Evolutionary conservation across 2,888 invertebrate genomes (phyloP), one percentile per base, ranked within the genome.

Genomic region (Amphipyra tragopoginis): DNA sequence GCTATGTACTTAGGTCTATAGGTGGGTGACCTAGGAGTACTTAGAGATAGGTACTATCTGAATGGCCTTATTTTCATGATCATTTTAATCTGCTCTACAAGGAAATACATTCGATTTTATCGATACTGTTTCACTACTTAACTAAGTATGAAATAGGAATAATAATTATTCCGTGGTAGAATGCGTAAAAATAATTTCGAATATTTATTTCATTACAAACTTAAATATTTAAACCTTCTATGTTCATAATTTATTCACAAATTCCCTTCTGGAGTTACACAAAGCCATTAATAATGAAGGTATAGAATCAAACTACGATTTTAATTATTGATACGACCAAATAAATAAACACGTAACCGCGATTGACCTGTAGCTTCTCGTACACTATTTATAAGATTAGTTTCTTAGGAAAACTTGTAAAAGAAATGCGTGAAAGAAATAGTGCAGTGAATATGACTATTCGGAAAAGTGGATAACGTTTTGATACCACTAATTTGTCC

Each of bases 281-380:
- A 49, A 49, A 60, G 39, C 3, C 10, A 29, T 51, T 15, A 34
- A 39, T 60, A 61, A 42, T 38, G n/a, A 8, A 47, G 47, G n/a
- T 5, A 11, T 34, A 39, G 38, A 51, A 75, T 45, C 13, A 50
- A 48, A 59, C 0, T 14, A 44, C 10, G 45, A 11, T 64, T 59
- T 47, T 21, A 60, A 47, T 45, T 49, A 65, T 58, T 39, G 40
- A 71, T 42, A 62, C 26, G 43, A 38, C 13, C 39, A 63, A 65
- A 69, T 61, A 63, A 65, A 69, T 61, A 58, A 60, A 51, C 42
- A 69, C 14, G 51, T 49, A 64, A 49, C n/a, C 21, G 14, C 51
- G 43, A 39, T 50, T 52, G 54, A 75, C 75, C 76, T 75, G 75
- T 75, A 65, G 75, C 65, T 66, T 76, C 73, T 38, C 40, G 48